Conservation (phyloP, 2,113 vertebrate species). For the Caloenas nicobarica region DNA sequence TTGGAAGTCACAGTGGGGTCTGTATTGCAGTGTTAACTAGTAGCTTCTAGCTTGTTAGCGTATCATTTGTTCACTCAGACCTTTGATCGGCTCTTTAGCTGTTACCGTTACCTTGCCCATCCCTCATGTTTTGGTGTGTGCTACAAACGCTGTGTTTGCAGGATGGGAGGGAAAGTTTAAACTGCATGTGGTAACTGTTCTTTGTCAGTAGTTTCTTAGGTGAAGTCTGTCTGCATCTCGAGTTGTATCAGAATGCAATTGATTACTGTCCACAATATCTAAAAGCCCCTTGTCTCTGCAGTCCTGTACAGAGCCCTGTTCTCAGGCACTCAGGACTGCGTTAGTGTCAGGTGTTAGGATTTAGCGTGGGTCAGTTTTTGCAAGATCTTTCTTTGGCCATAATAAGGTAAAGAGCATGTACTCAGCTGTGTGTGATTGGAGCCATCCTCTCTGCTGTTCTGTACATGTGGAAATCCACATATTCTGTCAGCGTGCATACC, state of each 20-base stretch:
- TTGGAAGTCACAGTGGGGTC: background rate
- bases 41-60: background rate
- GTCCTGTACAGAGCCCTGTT: background rate
- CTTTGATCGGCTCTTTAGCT: background rate
- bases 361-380: background rate
- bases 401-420: background rate
- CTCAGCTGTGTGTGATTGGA: background rate
- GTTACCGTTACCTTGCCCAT: background rate
- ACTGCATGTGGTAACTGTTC: background rate
- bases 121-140: background rate
- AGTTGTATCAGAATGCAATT: background rate
- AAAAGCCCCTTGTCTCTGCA: background rate
- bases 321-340: background rate
- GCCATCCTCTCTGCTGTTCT: background rate
- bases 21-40: background rate
- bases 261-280: background rate
- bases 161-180: background rate
- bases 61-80: background rate
- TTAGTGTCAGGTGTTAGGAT: background rate
- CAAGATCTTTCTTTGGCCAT: background rate
- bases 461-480: background rate
- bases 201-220: rapidly evolving
- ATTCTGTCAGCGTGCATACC: background rate
- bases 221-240: background rate
- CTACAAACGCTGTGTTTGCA: background rate